A percentile compares a stretch with the other conserved stretches of the same genome.
phyloP scores from a whole-genome alignment of 2,888 invertebrate species.

The Leptinotarsa haldemani region DNA sequence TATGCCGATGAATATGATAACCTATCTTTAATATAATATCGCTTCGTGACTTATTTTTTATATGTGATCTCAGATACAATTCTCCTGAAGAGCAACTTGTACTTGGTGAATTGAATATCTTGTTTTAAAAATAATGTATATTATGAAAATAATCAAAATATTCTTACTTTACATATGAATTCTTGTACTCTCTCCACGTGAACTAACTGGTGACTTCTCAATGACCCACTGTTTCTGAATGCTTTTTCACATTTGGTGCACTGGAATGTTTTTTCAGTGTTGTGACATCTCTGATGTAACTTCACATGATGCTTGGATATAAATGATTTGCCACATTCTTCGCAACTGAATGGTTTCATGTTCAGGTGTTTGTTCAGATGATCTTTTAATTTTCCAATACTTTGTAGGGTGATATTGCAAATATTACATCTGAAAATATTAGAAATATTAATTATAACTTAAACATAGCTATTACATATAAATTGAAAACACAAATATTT shows the following conservation, averaged over 20 bases:
- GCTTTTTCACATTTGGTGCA: slow-evolving; percentile 56
- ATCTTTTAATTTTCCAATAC: slow-evolving; percentile 53
- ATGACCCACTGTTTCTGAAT: slow-evolving; percentile 53
- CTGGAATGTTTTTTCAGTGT: slow-evolving; percentile 50
- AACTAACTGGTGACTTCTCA: slow-evolving; percentile 53
- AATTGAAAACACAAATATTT: no score
- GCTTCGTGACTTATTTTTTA: no score
- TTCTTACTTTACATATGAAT: slow-evolving; percentile 54
- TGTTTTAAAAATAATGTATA: no score
- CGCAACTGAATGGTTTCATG: slow-evolving; percentile 55
- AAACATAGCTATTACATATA: no score
- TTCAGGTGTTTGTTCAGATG: slow-evolving; percentile 56
- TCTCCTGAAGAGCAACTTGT: no score
- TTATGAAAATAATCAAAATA: no score
- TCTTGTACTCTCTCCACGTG: slow-evolving; percentile 54
- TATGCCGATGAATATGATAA: no score
- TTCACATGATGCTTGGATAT: slow-evolving; percentile 54
- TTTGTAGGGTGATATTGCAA: slow-evolving; percentile 54
- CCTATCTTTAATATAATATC: no score
- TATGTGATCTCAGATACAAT: no score
- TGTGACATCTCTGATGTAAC: slow-evolving; percentile 55
- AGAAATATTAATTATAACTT: background rate
- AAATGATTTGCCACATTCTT: slow-evolving; percentile 54
- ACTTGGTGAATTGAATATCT: no score
- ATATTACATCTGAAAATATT: slow-evolving; percentile 49